Conservation (phyloP, 2,113 vertebrate species). For the Pedionomus torquatus region DNA sequence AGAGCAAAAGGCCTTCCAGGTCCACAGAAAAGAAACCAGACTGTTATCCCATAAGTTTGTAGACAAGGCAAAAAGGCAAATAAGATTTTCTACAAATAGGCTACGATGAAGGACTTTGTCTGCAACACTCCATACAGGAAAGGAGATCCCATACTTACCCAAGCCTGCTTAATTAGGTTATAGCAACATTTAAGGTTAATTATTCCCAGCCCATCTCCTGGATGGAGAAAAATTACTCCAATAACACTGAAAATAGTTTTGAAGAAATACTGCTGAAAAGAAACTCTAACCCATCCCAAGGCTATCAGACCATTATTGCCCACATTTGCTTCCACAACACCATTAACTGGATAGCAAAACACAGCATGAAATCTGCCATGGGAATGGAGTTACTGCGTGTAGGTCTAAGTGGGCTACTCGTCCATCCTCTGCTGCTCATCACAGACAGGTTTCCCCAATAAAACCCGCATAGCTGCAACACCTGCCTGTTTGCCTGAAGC, state of each 20-base stretch:
- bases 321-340: background rate
- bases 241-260: background rate
- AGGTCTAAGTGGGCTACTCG: background rate
- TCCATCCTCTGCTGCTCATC: background rate
- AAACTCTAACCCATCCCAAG: background rate
- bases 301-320: background rate
- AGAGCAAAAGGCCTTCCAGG: background rate
- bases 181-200: background rate
- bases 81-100: background rate
- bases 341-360: background rate
- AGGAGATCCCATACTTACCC: background rate
- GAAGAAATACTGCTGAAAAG: background rate
- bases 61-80: background rate
- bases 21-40: background rate
- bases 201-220: background rate
- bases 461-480: background rate
- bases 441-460: fast-evolving
- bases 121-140: background rate
- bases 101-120: background rate
- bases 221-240: background rate
- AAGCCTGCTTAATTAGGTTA: background rate
- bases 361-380: background rate
- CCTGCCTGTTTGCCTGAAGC: background rate
- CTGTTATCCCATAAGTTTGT: background rate
- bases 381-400: background rate